Evolutionary conservation across 2,113 vertebrate genomes (phyloP), one percentile per base, ranked within the genome.

Genomic region (Grus americana): DNA sequence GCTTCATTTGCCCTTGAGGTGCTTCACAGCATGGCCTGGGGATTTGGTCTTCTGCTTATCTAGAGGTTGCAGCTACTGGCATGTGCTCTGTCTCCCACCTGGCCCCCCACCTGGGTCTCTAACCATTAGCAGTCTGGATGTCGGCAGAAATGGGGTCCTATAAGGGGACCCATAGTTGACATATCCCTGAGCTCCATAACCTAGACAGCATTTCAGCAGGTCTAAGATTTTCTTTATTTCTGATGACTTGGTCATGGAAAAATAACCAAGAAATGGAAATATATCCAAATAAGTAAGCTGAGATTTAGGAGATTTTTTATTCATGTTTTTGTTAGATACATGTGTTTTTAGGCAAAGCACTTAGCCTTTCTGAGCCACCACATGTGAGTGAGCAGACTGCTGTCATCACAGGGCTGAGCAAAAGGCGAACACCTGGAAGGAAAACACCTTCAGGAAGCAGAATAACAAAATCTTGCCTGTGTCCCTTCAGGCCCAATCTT

Each of bases 401-500:
- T 49, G 26, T 50, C 58, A 40, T 26, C 10, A 2, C 27, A 32
- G 9, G 32, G 30, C 12, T 18, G 30, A 73, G 49, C 49, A 61
- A 36, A 65, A 58, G n/a, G 40, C 24, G n/a, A 71, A 79, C 26
- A 5, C 10, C 11, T 40, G 47, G 38, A 70, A 47, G 23, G 36
- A 73, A 88, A 91, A 42, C 8, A 52, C 4, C 23, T 65, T 46
- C 29, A 55, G 78, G 49, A 86, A 55, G 52, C 0, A 62, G 15
- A 87, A 32, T 10, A 62, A 74, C 1, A 6, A 76, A 55, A 16
- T 34, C 97, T 90, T 89, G 98, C 99, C 98, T 99, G 99, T 62
- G 98, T 97, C 34, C 98, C 98, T 62, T 98, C 95, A 46, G 98
- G 97, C 13, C 99, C 98, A 61, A 99, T 98, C 84, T 97, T 92